Evolutionary conservation across 2,888 invertebrate genomes (phyloP), one percentile per base, ranked within the genome.

Genomic region (Eupithecia inturbata): DNA sequence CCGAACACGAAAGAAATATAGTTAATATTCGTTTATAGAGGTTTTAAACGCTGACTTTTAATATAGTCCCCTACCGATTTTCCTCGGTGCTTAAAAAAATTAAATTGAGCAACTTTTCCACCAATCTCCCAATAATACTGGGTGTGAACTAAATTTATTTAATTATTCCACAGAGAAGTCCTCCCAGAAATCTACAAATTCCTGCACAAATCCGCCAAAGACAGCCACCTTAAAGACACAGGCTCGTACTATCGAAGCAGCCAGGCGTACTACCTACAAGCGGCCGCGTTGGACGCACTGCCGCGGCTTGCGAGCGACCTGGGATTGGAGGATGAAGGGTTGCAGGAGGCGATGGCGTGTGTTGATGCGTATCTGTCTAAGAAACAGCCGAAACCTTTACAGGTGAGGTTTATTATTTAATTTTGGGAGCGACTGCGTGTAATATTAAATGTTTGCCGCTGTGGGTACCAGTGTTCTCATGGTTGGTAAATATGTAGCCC

Each of bases 371-470:
- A 97, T 85, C 90, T 97, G 36, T 95, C 95, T 76, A 88, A 89
- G 72, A 93, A 94, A 73, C 97, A 97, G 84, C 96, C 96, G 22
- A 89, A 92, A 73, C 93, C 95, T 3, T 88, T 97, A 76, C 96
- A 96, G 95, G 97, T 96, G 84, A 82, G 80, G 22, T 62, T 12
- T 14, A 2, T 62, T 19, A n/a, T n/a, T 19, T 28, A 67, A 12
- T 31, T 60, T 45, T 19, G 16, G 41, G 14, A 39, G 14, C 14
- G 39, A 39, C 0, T 39, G 14, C 14, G 39, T 39, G 39, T 39
- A 14, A 39, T 3, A 31, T 2, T 31, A 31, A n/a, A n/a, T n/a
- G n/a, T n/a, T n/a, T n/a, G n/a, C n/a, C n/a, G n/a, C n/a, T n/a
- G n/a, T n/a, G n/a, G n/a, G n/a, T n/a, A n/a, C n/a, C n/a, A n/a